Evolutionary conservation across 2,888 invertebrate species (phyloP).

Genomic region (Polyploca ridens): DNA sequence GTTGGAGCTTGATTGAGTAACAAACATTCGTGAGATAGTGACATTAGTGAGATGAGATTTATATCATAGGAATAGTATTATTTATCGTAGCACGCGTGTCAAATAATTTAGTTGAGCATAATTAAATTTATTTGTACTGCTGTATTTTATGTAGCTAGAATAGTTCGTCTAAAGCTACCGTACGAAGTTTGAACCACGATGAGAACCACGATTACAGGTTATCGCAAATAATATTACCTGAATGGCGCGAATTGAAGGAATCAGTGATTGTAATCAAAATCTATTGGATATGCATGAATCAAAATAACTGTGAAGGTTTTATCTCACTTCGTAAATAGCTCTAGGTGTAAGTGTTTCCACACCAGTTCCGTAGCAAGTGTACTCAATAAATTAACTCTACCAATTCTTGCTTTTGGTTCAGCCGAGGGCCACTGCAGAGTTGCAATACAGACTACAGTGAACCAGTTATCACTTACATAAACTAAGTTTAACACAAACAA

Average conservation of each 20-base stretch:
- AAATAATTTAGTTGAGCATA: neutral
- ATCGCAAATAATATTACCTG: too few species aligned
- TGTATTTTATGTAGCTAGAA: too few species aligned
- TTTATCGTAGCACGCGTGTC: neutral
- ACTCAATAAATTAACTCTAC: constrained; percentile 31
- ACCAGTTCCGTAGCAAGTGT: constrained; percentile 15
- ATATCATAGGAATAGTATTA: neutral
- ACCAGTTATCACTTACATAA: constrained; percentile 67
- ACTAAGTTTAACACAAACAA: constrained; percentile 60
- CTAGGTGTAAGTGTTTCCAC: neutral
- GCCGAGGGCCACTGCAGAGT: constrained; percentile 18
- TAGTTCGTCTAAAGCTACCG: too few species aligned
- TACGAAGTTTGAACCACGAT: too few species aligned
- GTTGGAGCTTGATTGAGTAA: too few species aligned
- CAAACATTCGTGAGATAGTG: too few species aligned
- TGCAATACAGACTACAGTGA: constrained; percentile 33
- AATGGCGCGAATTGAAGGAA: neutral
- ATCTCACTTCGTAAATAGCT: neutral
- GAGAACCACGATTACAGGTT: too few species aligned
- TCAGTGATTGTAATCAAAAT: neutral
- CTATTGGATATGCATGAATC: neutral
- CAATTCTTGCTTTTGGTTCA: constrained; percentile 33
- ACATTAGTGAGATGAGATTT: too few species aligned
- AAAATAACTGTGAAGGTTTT: neutral
- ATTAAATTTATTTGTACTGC: too few species aligned